phyloP scores from a whole-genome alignment of 2,797 vertebrate species.

The Geotrypetes seraphini region DNA sequence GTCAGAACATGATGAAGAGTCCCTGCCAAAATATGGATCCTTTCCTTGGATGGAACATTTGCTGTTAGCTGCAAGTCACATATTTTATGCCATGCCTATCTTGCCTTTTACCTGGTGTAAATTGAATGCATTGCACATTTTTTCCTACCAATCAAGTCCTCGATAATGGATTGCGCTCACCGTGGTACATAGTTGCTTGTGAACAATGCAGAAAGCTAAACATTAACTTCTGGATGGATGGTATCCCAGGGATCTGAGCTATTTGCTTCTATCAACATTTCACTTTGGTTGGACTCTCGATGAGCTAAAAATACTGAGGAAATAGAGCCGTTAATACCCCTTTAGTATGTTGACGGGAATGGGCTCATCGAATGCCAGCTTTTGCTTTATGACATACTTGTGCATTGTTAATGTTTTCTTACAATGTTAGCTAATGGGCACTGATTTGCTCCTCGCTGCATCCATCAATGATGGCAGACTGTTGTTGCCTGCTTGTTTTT shows the following conservation, averaged over 20 bases:
- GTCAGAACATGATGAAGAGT: conserved; percentile 3
- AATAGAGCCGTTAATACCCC: background rate
- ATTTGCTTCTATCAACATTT: no score
- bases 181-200: background rate
- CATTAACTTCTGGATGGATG: background rate
- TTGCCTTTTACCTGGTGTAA: conserved; percentile 5
- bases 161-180: background rate
- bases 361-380: background rate
- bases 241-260: background rate
- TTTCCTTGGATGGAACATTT: background rate
- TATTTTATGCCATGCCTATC: conserved; percentile 12
- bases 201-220: conserved; percentile 8
- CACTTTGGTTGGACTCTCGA: background rate
- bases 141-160: background rate
- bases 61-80: background rate
- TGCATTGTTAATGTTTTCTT: background rate
- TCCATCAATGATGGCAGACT: no score
- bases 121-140: background rate
- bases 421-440: background rate
- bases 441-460: no score
- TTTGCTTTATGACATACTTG: background rate
- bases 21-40: conserved; percentile 3
- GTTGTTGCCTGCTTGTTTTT: no score
- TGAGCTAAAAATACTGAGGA: conserved; percentile 1
- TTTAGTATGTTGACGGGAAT: no score